Evolutionary conservation across 2,113 vertebrate species (phyloP), one percentile per base, ranked within the genome.

Genomic region (Tragelaphus strepsiceros): DNA sequence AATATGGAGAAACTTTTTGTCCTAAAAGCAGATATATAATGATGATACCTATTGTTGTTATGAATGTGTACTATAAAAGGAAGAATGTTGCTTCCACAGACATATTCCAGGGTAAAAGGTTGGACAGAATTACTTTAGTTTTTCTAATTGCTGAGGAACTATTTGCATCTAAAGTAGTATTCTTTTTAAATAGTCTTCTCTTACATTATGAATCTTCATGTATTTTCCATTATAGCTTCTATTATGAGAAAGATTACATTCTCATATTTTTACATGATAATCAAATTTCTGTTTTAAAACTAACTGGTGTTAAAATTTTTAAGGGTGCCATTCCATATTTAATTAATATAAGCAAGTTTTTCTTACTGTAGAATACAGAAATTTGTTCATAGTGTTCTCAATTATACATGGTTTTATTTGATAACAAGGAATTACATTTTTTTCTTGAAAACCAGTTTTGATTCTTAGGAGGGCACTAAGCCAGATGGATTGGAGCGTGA

Each of bases 361-460:
- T 92, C 15, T 93, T 86, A 97, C 39, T 92, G 28, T 91, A 19
- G 26, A 96, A 74, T 82, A 19, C 93, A 26, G 58, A 96, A 7
- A 83, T 94, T 89, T 82, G 59, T 95, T 96, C 67, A 61, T 64
- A 61, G 32, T 39, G 1, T 51, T 95, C 53, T 95, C 82, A 91
- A 5, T 92, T 96, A 56, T 54, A 90, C 15, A 64, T 93, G 59
- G n/a, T 94, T 81, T 94, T 94, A 84, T 96, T 84, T 67, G 19
- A 83, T 32, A 96, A 88, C 43, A 92, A 98, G 81, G 9, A 89
- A 84, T 91, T 95, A 28, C 53, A 83, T 83, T 94, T 92, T 97
- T 92, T 46, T 98, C 54, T 96, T 88, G 56, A 96, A 91, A 90
- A 90, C 82, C 28, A 19, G 0, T 59, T 61, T 91, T 91, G 35